Conservation (phyloP, 2,797 vertebrate species). For the Nothura maculosa region DNA sequence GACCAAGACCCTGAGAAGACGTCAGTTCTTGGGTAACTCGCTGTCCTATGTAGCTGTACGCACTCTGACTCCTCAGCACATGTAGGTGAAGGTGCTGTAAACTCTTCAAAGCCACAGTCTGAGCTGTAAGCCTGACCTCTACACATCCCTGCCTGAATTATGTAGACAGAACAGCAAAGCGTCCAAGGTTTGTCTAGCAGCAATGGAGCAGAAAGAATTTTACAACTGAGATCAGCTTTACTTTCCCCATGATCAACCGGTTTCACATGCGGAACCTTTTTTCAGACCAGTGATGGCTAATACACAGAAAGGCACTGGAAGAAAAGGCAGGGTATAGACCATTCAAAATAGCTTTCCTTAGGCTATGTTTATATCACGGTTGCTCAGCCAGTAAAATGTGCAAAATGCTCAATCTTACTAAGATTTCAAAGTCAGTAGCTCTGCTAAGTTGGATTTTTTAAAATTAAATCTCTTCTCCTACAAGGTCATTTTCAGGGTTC, state of each 20-base stretch:
- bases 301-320: background rate
- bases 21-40: background rate
- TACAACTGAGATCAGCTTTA: background rate
- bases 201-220: background rate
- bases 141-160: background rate
- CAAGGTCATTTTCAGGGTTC: background rate
- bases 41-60: background rate
- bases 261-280: background rate
- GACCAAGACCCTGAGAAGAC: accelerated
- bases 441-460: background rate
- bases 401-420: background rate
- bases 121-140: background rate
- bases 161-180: background rate
- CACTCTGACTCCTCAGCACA: background rate
- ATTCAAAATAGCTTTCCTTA: background rate
- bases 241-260: background rate
- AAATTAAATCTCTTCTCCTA: background rate
- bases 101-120: slow-evolving; percentile 18
- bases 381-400: slow-evolving; percentile 27
- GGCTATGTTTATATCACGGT: background rate
- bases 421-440: background rate
- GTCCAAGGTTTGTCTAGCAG: background rate
- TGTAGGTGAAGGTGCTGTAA: background rate
- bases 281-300: background rate
- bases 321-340: background rate